These are phyloP conservation scores for Tromatobia lineatoria DNA, from an alignment of 2,888 invertebrate genomes.

Conservation along the genomic window DNA sequence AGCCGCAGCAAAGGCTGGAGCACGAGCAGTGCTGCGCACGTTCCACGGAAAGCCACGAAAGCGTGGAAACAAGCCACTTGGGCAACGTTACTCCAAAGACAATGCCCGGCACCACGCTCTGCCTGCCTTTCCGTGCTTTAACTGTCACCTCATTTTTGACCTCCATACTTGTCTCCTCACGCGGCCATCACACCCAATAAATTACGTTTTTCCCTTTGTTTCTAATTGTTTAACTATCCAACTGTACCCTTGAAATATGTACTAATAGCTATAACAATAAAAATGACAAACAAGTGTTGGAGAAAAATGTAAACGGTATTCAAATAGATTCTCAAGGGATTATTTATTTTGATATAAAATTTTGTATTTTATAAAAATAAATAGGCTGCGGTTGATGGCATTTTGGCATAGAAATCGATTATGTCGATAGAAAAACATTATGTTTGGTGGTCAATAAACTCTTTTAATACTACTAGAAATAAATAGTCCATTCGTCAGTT, in stretches of 20 bases:
- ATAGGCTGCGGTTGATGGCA: too few relatives aligned
- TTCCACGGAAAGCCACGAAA: conserved; percentile 82
- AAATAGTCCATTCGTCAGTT: too few relatives aligned
- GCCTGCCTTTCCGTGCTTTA: conserved; percentile 75
- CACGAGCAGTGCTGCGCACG: conserved; percentile 15
- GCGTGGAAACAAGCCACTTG: conserved; percentile 85
- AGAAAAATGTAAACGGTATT: too few relatives aligned
- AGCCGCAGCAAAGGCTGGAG: background rate
- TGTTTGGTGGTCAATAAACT: too few relatives aligned
- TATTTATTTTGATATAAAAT: too few relatives aligned
- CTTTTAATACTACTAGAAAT: too few relatives aligned
- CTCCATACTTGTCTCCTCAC: conserved; percentile 50
- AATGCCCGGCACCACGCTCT: conserved; percentile 85
- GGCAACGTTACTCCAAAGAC: conserved; percentile 81
- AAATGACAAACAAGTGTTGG: too few relatives aligned
- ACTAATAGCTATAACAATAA: background rate
- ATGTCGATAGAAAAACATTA: too few relatives aligned
- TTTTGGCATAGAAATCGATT: too few relatives aligned
- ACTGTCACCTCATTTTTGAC: conserved; percentile 70
- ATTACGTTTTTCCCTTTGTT: background rate
- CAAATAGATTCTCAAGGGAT: too few relatives aligned
- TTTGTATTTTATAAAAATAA: too few relatives aligned
- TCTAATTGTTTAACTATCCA: background rate
- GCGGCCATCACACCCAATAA: background rate
- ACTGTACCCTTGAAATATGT: background rate